phyloP scores from a whole-genome alignment of 2,113 vertebrate species.

The Sylvicapra grimmia region DNA sequence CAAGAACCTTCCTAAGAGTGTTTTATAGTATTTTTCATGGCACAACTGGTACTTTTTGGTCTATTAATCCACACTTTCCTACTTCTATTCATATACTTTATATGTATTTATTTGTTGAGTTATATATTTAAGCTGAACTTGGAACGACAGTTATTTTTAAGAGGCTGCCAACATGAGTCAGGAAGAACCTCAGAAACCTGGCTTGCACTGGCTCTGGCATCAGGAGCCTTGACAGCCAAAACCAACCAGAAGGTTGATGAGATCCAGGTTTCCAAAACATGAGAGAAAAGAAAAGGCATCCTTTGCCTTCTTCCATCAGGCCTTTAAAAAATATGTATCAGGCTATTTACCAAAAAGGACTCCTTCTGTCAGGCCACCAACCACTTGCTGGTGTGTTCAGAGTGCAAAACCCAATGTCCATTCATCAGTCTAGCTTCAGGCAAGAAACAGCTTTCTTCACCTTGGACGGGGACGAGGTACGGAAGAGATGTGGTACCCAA shows the following conservation, averaged over 20 bases:
- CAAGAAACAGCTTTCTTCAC: neutral
- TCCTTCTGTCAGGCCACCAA: neutral
- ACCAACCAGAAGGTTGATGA: slow-evolving; percentile 32
- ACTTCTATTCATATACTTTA: slow-evolving; percentile 30
- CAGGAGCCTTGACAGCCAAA: slow-evolving; percentile 14
- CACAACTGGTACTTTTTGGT: neutral
- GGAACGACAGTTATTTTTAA: slow-evolving; percentile 58
- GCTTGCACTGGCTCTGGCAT: slow-evolving; percentile 10
- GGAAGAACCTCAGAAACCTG: slow-evolving; percentile 36
- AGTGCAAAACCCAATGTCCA: neutral
- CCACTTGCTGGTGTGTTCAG: neutral
- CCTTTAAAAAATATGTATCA: neutral
- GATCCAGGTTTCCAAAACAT: slow-evolving; percentile 51
- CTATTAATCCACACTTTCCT: slow-evolving; percentile 46
- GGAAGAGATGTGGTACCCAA: neutral
- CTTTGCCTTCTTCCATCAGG: slow-evolving; percentile 13
- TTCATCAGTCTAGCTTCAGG: neutral
- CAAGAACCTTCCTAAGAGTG: neutral
- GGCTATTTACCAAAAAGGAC: neutral
- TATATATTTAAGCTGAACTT: slow-evolving; percentile 57
- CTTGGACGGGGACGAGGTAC: neutral
- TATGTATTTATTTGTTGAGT: slow-evolving; percentile 45
- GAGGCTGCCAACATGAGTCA: slow-evolving; percentile 31
- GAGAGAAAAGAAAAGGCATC: slow-evolving; percentile 32
- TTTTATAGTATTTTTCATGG: slow-evolving; percentile 55